phyloP scores from a whole-genome alignment of 1,140 invertebrate species.

The Notospermus geniculatus region DNA sequence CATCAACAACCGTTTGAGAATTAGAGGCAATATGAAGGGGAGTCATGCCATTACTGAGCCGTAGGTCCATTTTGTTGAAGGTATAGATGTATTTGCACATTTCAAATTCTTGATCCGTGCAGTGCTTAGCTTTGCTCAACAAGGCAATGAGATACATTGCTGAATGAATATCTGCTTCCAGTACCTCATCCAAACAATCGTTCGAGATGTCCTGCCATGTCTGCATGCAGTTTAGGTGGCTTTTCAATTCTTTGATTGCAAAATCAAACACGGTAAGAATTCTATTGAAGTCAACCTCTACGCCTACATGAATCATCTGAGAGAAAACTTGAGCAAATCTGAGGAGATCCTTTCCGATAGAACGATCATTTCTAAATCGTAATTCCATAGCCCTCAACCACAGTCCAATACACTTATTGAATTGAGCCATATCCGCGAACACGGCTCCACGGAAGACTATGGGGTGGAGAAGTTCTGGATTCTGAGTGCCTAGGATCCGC shows the following conservation, averaged over 20 bases:
- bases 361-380: constrained; percentile 38
- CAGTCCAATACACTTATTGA: constrained; percentile 61
- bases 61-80: constrained; percentile 65
- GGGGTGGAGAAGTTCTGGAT: constrained; percentile 48
- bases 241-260: constrained; percentile 71
- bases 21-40: constrained; percentile 82
- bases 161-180: constrained; percentile 82
- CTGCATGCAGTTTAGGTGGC: constrained; percentile 65
- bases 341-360: constrained; percentile 76
- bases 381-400: constrained; percentile 51
- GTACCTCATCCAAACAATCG: constrained; percentile 68
- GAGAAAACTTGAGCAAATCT: constrained; percentile 73
- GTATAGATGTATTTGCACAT: constrained; percentile 66
- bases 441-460: constrained; percentile 51
- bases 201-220: constrained; percentile 67
- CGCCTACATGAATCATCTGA: constrained; percentile 78
- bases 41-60: constrained; percentile 69
- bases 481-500: constrained; percentile 46
- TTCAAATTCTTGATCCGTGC: constrained; percentile 60
- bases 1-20: constrained; percentile 79
- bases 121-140: constrained; percentile 65
- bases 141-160: constrained; percentile 84
- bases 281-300: constrained; percentile 65
- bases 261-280: constrained; percentile 71
- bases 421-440: constrained; percentile 73